Conservation (phyloP, 2,797 vertebrate genomes). For the Hoplostethus atlanticus region DNA sequence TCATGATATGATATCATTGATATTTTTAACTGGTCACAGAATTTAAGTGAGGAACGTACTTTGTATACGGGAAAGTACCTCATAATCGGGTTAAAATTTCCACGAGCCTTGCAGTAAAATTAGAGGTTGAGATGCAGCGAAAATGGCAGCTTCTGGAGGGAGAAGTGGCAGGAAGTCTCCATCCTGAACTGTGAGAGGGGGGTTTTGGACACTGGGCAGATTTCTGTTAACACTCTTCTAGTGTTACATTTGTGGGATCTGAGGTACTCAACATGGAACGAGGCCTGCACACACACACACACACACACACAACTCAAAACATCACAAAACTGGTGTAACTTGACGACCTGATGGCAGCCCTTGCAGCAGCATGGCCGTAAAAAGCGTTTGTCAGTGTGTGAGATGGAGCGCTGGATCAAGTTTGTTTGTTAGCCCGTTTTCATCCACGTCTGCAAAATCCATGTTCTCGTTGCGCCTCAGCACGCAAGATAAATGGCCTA, state of each 20-base stretch:
- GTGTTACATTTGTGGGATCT: neutral
- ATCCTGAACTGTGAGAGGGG: no score
- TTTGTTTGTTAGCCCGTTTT: slow-evolving; percentile 27
- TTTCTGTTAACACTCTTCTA: neutral
- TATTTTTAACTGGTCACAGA: no score
- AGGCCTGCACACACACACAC: neutral
- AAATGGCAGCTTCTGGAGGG: neutral
- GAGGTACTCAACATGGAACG: neutral
- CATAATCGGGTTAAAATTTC: no score
- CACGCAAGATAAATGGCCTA: slow-evolving; percentile 11
- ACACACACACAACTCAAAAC: neutral
- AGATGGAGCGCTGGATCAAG: slow-evolving; percentile 15
- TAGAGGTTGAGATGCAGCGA: neutral
- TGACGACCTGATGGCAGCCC: neutral
- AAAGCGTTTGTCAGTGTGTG: neutral
- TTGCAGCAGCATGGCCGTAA: neutral
- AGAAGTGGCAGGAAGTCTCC: neutral
- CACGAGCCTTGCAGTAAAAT: no score
- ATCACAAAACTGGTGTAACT: neutral
- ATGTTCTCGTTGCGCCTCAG: neutral
- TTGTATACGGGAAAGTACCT: no score
- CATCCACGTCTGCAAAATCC: slow-evolving; percentile 35
- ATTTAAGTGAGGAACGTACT: no score
- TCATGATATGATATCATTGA: no score
- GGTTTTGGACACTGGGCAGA: no score